Evolutionary conservation across 2,888 invertebrate species (phyloP).

Genomic region (Catocala nupta): DNA sequence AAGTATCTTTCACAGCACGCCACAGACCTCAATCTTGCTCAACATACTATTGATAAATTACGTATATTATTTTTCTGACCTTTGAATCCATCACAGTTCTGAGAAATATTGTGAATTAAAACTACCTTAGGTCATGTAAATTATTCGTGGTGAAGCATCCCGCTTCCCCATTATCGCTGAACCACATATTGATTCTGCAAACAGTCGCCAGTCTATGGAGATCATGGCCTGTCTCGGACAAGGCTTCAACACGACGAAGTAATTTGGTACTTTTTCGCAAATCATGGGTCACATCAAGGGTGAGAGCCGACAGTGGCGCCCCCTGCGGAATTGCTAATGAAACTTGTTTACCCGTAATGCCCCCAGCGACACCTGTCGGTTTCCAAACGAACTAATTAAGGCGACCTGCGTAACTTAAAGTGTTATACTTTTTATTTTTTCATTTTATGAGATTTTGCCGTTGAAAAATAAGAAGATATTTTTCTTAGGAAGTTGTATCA

Average conservation of each 20-base stretch:
- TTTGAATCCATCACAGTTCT: no score
- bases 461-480: conserved; percentile 36
- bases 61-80: no score
- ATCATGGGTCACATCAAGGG: conserved; percentile 44
- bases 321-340: conserved; percentile 46
- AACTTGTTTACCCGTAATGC: conserved; percentile 50
- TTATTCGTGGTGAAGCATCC: no score
- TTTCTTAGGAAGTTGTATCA: conserved; percentile 32
- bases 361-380: conserved; percentile 53
- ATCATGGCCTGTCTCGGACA: conserved; percentile 37
- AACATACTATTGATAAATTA: no score
- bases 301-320: conserved; percentile 41
- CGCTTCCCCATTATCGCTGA: not conserved
- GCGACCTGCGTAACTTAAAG: conserved; percentile 39
- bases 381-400: conserved; percentile 54
- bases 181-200: not conserved
- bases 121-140: no score
- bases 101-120: no score
- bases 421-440: conserved; percentile 38
- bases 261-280: conserved; percentile 55
- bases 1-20: no score
- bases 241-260: conserved; percentile 50
- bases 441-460: conserved; percentile 43
- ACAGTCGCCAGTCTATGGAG: conserved; percentile 10
- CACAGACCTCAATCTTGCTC: no score